phyloP scores from a whole-genome alignment of 2,113 vertebrate genomes.

The Tylochromis polylepis region DNA sequence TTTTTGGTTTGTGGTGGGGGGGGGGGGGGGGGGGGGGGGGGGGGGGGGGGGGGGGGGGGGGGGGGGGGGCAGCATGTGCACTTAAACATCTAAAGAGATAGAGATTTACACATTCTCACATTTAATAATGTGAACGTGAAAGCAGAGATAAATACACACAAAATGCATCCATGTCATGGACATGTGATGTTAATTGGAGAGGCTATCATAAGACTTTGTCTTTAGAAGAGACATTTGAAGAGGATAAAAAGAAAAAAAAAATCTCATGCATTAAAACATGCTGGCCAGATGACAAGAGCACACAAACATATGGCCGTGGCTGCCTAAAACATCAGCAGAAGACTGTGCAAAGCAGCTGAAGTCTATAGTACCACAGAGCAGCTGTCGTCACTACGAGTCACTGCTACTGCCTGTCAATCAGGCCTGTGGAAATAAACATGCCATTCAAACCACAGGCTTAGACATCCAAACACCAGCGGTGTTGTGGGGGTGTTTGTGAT shows the following conservation, averaged over 20 bases:
- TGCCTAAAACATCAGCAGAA: slow-evolving; percentile 34
- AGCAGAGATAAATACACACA: background rate
- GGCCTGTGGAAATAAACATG: background rate
- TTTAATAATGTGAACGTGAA: background rate
- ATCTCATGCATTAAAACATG: background rate
- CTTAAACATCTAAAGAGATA: slow-evolving; percentile 30
- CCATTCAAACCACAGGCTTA: background rate
- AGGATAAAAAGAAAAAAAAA: background rate
- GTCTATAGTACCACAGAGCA: slow-evolving; percentile 31
- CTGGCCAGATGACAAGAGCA: background rate
- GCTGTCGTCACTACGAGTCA: slow-evolving; percentile 23
- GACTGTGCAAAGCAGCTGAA: slow-evolving; percentile 36
- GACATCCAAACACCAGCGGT: background rate
- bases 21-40: background rate
- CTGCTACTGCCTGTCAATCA: slow-evolving; percentile 45
- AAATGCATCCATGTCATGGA: background rate
- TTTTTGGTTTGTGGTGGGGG: background rate
- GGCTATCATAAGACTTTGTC: background rate
- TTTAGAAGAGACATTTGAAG: background rate
- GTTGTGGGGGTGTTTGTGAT: background rate
- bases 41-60: background rate
- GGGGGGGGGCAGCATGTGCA: background rate
- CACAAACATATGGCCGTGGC: slow-evolving; percentile 19
- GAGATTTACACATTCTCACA: background rate
- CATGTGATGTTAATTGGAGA: background rate